Conservation (phyloP, 2,888 invertebrate genomes). For the Erebia epiphron region DNA sequence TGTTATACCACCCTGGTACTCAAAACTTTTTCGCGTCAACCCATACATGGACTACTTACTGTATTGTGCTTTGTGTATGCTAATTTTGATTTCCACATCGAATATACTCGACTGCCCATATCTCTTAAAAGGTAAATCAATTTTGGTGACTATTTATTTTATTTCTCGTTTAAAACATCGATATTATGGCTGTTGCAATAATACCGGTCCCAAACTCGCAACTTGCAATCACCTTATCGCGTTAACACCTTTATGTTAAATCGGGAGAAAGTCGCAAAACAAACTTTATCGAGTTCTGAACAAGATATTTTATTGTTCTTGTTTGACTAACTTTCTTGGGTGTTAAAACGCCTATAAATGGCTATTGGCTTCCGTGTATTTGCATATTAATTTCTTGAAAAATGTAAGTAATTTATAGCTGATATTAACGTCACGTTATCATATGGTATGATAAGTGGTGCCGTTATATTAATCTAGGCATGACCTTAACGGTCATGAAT, state of each 20-base stretch:
- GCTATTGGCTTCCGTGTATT: neutral
- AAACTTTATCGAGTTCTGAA: slow-evolving; percentile 36
- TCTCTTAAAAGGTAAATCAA: slow-evolving; percentile 20
- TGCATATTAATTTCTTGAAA: neutral
- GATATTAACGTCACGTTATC: slow-evolving; percentile 27
- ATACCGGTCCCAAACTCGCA: slow-evolving; percentile 23
- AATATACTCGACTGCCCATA: slow-evolving; percentile 13
- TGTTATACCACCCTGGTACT: slow-evolving; percentile 57
- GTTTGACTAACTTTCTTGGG: slow-evolving; percentile 34
- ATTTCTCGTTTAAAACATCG: neutral
- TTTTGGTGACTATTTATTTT: neutral
- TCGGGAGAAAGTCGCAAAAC: slow-evolving; percentile 50
- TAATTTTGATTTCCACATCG: slow-evolving; percentile 33
- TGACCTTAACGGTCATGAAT: slow-evolving; percentile 55
- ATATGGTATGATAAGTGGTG: slow-evolving; percentile 39
- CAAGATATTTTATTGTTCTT: slow-evolving; percentile 35
- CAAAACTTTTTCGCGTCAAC: slow-evolving; percentile 48
- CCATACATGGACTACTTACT: slow-evolving; percentile 47
- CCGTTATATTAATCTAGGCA: slow-evolving; percentile 45
- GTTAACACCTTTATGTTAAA: slow-evolving; percentile 40
- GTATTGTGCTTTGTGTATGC: slow-evolving; percentile 55
- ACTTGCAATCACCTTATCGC: slow-evolving; percentile 21
- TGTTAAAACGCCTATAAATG: neutral
- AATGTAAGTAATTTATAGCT: neutral
- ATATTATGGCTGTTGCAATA: slow-evolving; percentile 23